Evolutionary conservation across 2,113 vertebrate genomes (phyloP).

Genomic region (Microcebus ravelobensis): DNA sequence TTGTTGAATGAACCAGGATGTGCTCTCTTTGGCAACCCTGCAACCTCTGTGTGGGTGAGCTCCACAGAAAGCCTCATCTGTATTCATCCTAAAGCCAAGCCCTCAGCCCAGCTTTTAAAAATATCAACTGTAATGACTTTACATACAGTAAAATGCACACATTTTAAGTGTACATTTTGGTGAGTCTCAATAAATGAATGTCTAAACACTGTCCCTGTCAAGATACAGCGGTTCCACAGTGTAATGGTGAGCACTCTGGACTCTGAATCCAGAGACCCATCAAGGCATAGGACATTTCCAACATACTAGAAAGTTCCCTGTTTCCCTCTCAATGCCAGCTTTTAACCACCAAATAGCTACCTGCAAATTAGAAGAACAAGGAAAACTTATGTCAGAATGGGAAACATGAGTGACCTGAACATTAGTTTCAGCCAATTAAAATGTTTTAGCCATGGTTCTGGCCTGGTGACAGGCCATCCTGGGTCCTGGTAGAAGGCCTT

Average conservation of each 20-base stretch:
- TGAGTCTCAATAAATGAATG: background rate
- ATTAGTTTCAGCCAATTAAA: background rate
- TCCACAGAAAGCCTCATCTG: background rate
- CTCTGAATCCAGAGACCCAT: background rate
- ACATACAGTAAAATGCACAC: background rate
- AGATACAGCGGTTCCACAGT: background rate
- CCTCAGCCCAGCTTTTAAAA: background rate
- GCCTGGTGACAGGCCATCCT: background rate
- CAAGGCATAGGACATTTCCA: background rate
- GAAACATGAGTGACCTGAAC: background rate
- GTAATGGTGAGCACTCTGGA: background rate
- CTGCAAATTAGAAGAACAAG: background rate
- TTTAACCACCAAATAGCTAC: background rate
- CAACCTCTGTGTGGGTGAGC: too few species aligned
- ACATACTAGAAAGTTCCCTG: background rate
- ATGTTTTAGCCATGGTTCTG: background rate
- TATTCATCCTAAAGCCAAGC: background rate
- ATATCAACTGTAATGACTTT: background rate
- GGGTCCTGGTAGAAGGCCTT: background rate
- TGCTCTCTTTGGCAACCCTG: background rate
- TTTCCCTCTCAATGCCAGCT: background rate
- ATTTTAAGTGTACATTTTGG: background rate
- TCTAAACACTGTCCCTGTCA: background rate
- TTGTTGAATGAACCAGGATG: fast-evolving
- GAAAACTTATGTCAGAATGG: background rate